These are phyloP conservation scores for Nymphicus hollandicus DNA, from an alignment of 2,113 vertebrate genomes.

Conservation along the genomic window DNA sequence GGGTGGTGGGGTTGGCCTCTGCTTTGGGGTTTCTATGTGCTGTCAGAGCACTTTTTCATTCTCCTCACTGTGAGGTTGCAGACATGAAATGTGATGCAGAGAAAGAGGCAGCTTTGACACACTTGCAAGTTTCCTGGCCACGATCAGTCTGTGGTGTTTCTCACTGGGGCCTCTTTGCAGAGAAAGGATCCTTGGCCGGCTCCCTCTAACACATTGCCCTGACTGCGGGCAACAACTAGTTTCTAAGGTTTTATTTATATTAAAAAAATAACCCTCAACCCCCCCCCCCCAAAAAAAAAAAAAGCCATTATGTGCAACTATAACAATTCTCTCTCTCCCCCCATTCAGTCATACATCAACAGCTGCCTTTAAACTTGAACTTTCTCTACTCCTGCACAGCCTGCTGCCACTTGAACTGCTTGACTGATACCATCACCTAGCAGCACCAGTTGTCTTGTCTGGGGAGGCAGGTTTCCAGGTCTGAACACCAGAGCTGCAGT, in stretches of 20 bases:
- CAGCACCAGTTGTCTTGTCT: neutral
- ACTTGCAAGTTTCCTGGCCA: neutral
- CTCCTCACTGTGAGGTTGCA: neutral
- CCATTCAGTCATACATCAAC: neutral
- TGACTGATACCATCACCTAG: neutral
- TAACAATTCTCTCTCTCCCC: neutral
- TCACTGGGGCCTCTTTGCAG: neutral
- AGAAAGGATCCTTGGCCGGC: accelerated
- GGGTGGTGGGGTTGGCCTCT: neutral
- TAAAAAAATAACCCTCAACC: accelerated
- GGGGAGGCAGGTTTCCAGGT: neutral
- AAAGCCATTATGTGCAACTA: neutral
- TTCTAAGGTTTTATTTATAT: neutral
- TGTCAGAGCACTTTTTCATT: neutral
- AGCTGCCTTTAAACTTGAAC: conserved; percentile 31
- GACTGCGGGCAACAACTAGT: neutral
- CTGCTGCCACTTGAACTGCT: conserved; percentile 9
- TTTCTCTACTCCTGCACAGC: neutral
- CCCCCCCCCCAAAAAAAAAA: neutral
- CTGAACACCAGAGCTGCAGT: neutral
- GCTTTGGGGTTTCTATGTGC: neutral
- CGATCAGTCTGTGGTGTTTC: neutral
- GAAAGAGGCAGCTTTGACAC: neutral
- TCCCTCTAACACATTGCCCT: neutral
- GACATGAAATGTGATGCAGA: neutral